phyloP scores from a whole-genome alignment of 1,140 invertebrate species.

The Drosophila pallidifrons region DNA sequence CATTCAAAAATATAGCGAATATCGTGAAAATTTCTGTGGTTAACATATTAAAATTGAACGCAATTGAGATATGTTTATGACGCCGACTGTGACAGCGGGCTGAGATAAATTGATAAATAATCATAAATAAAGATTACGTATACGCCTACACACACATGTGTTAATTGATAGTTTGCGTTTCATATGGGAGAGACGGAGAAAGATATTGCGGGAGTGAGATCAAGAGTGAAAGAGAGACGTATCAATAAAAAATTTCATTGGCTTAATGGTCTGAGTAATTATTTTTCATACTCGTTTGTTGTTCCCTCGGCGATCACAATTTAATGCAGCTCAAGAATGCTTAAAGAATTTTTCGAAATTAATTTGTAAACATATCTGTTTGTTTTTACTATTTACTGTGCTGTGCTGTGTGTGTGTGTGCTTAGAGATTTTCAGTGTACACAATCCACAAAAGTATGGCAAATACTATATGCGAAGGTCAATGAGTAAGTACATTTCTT shows the following conservation, averaged over 20 bases:
- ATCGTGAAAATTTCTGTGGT: constrained; percentile 1
- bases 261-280: constrained; percentile 35
- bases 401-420: neutral
- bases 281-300: constrained; percentile 15
- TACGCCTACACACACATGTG: neutral
- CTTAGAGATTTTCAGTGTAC: constrained; percentile 11
- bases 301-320: constrained; percentile 20
- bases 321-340: constrained; percentile 33
- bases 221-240: neutral
- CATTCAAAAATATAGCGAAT: neutral
- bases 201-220: neutral
- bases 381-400: constrained; percentile 4
- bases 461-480: constrained; percentile 13
- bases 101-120: constrained; percentile 7
- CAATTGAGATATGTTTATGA: constrained; percentile 31
- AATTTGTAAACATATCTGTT: constrained; percentile 29
- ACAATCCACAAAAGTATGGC: neutral
- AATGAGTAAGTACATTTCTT: neutral
- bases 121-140: constrained; percentile 28
- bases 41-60: constrained; percentile 15
- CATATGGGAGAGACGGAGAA: neutral
- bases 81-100: constrained; percentile 30
- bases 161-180: constrained; percentile 15
- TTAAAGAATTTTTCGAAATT: constrained; percentile 23
- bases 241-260: constrained; percentile 40